Percentiles rank a stretch among this genome's conserved stretches.
These are phyloP conservation scores for Myxocyprinus asiaticus DNA, from an alignment of 2,113 vertebrate genomes.

Conservation along the genomic window DNA sequence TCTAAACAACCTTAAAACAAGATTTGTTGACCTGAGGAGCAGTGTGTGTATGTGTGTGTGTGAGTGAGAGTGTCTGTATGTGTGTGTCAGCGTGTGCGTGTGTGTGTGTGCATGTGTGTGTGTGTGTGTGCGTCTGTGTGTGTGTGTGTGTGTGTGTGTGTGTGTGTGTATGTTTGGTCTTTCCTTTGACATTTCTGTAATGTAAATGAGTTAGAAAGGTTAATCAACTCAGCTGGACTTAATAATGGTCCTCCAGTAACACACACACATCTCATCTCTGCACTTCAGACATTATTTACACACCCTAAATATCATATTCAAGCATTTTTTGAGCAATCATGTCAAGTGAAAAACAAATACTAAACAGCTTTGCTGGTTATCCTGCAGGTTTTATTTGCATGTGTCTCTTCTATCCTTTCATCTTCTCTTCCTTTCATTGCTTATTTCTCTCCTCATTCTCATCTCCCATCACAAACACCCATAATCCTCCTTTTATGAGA, in stretches of 20 bases:
- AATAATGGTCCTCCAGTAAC: background rate
- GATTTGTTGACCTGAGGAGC: too few relatives aligned
- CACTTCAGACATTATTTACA: background rate
- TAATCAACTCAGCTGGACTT: conserved; percentile 37
- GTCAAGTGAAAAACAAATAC: conserved; percentile 9
- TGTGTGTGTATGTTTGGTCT: conserved; percentile 23
- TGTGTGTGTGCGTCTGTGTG: too few relatives aligned
- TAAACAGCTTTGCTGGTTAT: conserved; percentile 2
- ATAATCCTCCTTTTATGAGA: conserved; percentile 26
- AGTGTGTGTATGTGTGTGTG: too few relatives aligned
- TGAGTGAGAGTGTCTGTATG: too few relatives aligned
- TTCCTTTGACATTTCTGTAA: conserved; percentile 43
- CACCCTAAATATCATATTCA: background rate
- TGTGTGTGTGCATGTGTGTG: too few relatives aligned
- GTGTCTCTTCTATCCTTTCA: background rate
- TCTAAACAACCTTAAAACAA: too few relatives aligned
- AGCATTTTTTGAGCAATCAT: background rate
- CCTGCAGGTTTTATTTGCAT: conserved; percentile 1
- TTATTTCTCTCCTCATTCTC: background rate
- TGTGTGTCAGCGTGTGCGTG: too few relatives aligned
- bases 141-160: too few relatives aligned
- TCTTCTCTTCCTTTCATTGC: background rate
- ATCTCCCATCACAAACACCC: conserved; percentile 10
- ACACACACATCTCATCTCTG: conserved; percentile 1
- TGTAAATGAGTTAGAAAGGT: conserved; percentile 52